Evolutionary conservation across 2,888 invertebrate species (phyloP).

Genomic region (Hedya salicella): DNA sequence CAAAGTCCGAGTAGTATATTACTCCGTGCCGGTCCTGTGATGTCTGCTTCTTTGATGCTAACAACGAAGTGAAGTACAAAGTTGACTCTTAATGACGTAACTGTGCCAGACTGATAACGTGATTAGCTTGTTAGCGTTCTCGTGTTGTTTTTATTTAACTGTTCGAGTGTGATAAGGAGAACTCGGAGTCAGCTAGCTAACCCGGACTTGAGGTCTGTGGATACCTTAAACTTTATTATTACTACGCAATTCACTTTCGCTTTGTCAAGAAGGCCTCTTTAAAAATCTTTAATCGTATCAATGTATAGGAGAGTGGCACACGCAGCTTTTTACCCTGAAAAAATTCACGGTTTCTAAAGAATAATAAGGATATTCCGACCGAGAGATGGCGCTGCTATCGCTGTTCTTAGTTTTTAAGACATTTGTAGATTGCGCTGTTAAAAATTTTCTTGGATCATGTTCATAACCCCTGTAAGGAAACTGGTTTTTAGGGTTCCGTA

Average conservation of each 20-base stretch:
- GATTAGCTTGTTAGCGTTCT: constrained; percentile 40
- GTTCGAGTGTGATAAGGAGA: constrained; percentile 37
- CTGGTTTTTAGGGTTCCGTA: too few species aligned
- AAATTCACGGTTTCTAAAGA: too few species aligned
- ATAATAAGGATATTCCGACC: too few species aligned
- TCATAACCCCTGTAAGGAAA: too few species aligned
- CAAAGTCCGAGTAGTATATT: constrained; percentile 31
- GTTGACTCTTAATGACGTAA: constrained; percentile 41
- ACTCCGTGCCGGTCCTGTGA: constrained; percentile 29
- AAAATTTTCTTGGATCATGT: too few species aligned
- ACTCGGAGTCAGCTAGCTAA: constrained; percentile 33
- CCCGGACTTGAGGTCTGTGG: constrained; percentile 17
- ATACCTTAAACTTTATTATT: not conserved
- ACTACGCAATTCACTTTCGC: constrained; percentile 10
- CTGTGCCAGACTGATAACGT: constrained; percentile 40
- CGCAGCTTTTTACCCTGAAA: too few species aligned
- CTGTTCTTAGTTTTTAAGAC: too few species aligned
- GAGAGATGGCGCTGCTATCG: too few species aligned
- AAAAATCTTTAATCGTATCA: too few species aligned
- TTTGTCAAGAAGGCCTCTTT: not conserved
- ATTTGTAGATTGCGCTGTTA: too few species aligned
- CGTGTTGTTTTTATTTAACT: constrained; percentile 41
- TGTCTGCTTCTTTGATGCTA: constrained; percentile 40
- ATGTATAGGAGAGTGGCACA: too few species aligned
- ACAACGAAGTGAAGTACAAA: constrained; percentile 37